Evolutionary conservation across 1,140 invertebrate genomes (phyloP), one percentile per base, ranked within the genome.

Genomic region (Portunus trituberculatus): DNA sequence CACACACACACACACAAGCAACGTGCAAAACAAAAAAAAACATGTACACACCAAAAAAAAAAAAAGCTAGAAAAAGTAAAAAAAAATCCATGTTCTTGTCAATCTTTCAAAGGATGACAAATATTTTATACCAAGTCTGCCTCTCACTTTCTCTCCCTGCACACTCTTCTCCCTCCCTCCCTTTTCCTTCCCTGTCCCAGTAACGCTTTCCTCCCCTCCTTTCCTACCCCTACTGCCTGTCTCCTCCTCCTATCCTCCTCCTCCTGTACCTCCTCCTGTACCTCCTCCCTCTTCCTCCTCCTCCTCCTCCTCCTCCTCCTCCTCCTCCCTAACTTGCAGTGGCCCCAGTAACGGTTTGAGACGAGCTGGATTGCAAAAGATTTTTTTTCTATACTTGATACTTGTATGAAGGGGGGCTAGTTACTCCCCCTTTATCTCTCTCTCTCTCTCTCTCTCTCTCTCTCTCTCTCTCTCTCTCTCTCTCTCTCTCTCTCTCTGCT

Each of bases 331-430:
- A 46, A 6, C 46, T 25, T 31, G 48, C 59, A 29, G 29, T 31
- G 7, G 29, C 29, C 39, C 39, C 39, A 31, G 88, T 89, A 89
- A 89, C 88, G 88, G 88, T 89, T 48, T 48, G 48, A n/a, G n/a
- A 46, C 20, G 88, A 46, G 45, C 29, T 88, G 86, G 39, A 46
- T 89, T 89, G 88, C 88, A 10, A 87, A 16, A 4, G 4, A 29
- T 48, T 89, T 89, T 89, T 88, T 1, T n/a, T 25, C 39, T 4
- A n/a, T 20, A 48, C 28, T 59, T 59, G 52, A 59, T 59, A 59
- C 52, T 59, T 59, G 52, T 59, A 10, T 59, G 52, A 59, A 59
- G 52, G 52, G 52, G 52, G 8, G 52, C 52, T 12, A 59, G 52
- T 59, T 10, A 16, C 4, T 45, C 28, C 28, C 84, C 29, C 29